A percentile compares a stretch with the other conserved stretches of the same genome.
Conservation (phyloP, 2,888 invertebrate genomes). For the Nomada fabriciana region DNA sequence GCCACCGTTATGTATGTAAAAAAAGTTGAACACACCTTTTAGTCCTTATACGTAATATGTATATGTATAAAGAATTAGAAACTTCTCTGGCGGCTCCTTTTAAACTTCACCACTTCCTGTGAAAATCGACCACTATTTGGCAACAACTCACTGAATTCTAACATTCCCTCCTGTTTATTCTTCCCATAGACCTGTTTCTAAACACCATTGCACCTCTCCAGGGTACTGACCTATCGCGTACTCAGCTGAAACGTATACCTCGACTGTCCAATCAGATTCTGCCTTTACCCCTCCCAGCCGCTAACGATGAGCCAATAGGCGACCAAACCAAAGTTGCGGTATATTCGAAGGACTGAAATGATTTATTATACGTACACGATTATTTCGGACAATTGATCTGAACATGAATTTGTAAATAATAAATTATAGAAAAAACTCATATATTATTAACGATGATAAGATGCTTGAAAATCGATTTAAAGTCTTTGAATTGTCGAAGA, state of each 20-base stretch:
- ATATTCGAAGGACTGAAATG: slow-evolving; percentile 9
- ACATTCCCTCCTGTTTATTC: slow-evolving; percentile 52
- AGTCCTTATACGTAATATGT: not conserved
- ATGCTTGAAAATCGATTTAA: too few species aligned
- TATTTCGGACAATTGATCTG: not conserved
- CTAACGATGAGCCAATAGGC: slow-evolving; percentile 20
- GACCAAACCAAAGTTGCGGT: slow-evolving; percentile 6
- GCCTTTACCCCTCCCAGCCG: too few species aligned
- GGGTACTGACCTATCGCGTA: not conserved
- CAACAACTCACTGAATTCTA: slow-evolving; percentile 27
- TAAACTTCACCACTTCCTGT: slow-evolving; percentile 15
- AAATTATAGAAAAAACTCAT: not conserved
- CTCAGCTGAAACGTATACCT: not conserved
- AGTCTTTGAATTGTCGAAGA: too few species aligned
- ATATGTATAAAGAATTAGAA: not conserved
- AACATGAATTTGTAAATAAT: not conserved
- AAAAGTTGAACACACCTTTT: slow-evolving; percentile 27
- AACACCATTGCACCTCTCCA: slow-evolving; percentile 47
- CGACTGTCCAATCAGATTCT: slow-evolving; percentile 31
- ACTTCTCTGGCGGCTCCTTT: not conserved
- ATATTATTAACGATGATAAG: not conserved
- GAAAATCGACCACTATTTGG: slow-evolving; percentile 6
- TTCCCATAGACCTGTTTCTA: slow-evolving; percentile 30
- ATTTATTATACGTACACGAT: not conserved
- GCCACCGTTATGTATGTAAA: slow-evolving; percentile 53